Evolutionary conservation across 2,888 invertebrate genomes (phyloP).

Genomic region (Plemyria rubiginata): DNA sequence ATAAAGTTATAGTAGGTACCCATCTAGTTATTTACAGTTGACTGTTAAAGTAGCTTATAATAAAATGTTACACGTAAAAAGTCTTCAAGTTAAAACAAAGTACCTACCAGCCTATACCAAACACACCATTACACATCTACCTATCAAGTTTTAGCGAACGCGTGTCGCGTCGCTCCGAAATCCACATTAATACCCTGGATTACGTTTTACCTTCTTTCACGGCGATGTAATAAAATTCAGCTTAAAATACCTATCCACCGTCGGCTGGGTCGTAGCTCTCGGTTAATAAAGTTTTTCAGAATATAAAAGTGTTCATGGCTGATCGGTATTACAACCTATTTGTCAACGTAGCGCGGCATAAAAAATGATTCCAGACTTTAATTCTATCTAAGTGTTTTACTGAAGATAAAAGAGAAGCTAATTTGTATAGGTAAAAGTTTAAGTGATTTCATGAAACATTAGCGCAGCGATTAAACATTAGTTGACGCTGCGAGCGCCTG

Average conservation of each 20-base stretch:
- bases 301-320: constrained; percentile 50
- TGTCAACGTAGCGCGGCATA: no score
- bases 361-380: background rate
- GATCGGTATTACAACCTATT: constrained; percentile 16
- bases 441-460: constrained; percentile 66
- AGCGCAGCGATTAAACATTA: constrained; percentile 64
- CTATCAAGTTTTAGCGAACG: constrained; percentile 57
- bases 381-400: background rate
- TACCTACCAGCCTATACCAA: background rate
- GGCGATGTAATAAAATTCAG: constrained; percentile 83
- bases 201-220: constrained; percentile 80
- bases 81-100: background rate
- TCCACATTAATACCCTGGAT: constrained; percentile 76
- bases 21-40: no score
- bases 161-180: constrained; percentile 60
- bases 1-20: no score
- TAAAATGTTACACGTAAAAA: no score
- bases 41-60: no score
- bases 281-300: constrained; percentile 54
- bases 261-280: constrained; percentile 53
- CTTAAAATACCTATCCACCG: constrained; percentile 72
- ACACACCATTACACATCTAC: constrained; percentile 34
- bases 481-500: constrained; percentile 41
- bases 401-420: background rate
- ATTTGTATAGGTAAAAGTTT: constrained; percentile 13